Evolutionary conservation across 2,888 invertebrate species (phyloP), one percentile per base, ranked within the genome.

Genomic region (Phengaris arion): DNA sequence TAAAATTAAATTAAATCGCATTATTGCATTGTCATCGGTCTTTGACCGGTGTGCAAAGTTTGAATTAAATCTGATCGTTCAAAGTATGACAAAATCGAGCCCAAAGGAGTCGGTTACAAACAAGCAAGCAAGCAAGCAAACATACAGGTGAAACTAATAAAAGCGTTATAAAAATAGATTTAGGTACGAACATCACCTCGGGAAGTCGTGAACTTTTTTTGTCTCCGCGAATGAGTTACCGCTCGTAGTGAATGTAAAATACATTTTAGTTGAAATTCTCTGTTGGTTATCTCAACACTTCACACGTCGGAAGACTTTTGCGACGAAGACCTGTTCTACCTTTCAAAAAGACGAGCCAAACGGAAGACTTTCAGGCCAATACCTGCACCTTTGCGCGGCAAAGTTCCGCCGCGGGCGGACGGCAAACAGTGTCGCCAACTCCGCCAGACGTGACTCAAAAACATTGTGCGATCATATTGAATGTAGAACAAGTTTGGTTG

Each of bases 231-330:
- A 35, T 35, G 4, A 3, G 35, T 35, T 35, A 35, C 35, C 4
- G 35, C 35, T 3, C 59, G 9, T 59, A n/a, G 8, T n/a, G 22
- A n/a, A 6, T 6, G 64, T 13, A 35, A 64, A 64, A 64, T 35
- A 64, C 64, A 45, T 64, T 64, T 35, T 35, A 35, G 22, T 64
- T 35, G 59, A 64, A 35, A 64, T 45, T 59, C 12, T 15, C 35
- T 35, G 64, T 64, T 64, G 64, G 45, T 64, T 64, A 64, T 64
- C 64, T 64, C n/a, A 64, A 64, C 64, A 45, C 64, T 64, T 64
- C 64, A 64, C 64, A 64, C 64, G 64, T 64, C 64, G 45, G 64
- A 64, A 64, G 64, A 22, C 22, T 22, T 22, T 22, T 22, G 22
- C 22, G 22, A 45, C 45, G 64, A 13, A 64, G 35, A 64, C 64